Conservation (phyloP, 2,888 invertebrate species). For the Meteorus colon region DNA sequence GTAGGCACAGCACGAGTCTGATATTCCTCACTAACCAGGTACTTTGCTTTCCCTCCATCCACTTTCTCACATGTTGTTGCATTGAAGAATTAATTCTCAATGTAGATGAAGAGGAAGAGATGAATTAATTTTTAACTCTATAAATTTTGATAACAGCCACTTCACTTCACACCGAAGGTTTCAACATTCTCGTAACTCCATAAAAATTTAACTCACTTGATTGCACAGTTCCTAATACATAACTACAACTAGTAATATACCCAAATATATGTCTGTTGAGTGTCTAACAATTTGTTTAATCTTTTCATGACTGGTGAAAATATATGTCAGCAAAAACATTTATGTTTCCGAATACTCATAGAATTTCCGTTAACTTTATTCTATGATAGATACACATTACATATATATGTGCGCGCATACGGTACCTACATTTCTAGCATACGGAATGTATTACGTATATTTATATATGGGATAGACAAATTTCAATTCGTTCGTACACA, state of each 20-base stretch:
- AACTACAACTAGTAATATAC: not conserved
- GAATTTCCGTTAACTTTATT: too few relatives aligned
- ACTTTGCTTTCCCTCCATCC: conserved; percentile 61
- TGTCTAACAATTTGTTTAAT: too few relatives aligned
- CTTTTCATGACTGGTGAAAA: too few relatives aligned
- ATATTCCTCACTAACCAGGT: conserved; percentile 80
- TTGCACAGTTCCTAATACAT: not conserved
- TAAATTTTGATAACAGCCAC: conserved; percentile 30
- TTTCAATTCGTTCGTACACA: too few relatives aligned
- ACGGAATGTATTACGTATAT: too few relatives aligned
- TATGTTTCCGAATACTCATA: too few relatives aligned
- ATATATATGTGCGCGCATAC: too few relatives aligned
- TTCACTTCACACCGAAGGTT: conserved; percentile 26
- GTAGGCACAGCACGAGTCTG: conserved; percentile 85
- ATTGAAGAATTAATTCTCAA: conserved; percentile 29
- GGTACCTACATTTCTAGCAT: too few relatives aligned
- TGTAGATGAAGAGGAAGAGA: conserved; percentile 28
- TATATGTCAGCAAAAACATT: too few relatives aligned
- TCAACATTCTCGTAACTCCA: conserved; percentile 30
- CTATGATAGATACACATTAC: too few relatives aligned
- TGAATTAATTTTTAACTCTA: not conserved
- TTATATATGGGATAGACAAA: too few relatives aligned
- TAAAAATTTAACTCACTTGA: conserved; percentile 42
- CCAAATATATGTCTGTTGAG: not conserved
- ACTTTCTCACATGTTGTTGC: conserved; percentile 40